Base-by-base conservation (phyloP, 2,797 vertebrate species). In the Chromobotia macracanthus region DNA sequence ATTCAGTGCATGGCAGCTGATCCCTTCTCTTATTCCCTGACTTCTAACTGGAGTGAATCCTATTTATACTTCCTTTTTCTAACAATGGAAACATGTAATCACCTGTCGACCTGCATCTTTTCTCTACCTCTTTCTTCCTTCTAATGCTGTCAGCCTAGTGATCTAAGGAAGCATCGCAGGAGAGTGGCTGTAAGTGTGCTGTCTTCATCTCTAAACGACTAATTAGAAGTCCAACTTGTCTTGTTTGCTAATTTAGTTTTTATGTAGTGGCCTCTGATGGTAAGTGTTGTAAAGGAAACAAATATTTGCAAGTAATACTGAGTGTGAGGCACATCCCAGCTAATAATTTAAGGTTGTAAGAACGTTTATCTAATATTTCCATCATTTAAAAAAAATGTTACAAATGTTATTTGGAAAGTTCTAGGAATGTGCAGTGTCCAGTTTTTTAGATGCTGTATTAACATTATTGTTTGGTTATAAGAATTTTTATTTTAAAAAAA, bases 101-200 rank as follows among this genome's bases (percentile, higher is more conserved):
- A 66, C 74, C 38, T 82, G 86, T 69, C 74, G 91, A 82, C 92
- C 84, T 92, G 84, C 87, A 89, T 87, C 84, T 12, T 84, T 82
- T 73, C 38, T 76, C 69, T 18, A 80, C 87, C 80, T 84, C 9
- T 88, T 80, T 16, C 84, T 88, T 81, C 82, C 11, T 88, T 84
- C 74, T 74, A 31, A 88, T 87, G 85, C 88, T 86, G 77, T 87
- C 87, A 99, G 97, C 97, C 97, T 78, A 99, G 97, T 77, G 97
- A 99, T 91, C 92, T 98, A 92, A 95, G 97, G 91, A 99, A 99
- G 88, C 97, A 99, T 84, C 95, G 96, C 88, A 93, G 96, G 91
- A 97, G 96, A 95, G 94, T 98, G 81, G 94, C 95, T 84, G 96
- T 97, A 92, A 96, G 95, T 96, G 95, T 96, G 77, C 79, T 48